Evolutionary conservation across 2,113 vertebrate genomes (phyloP).

Genomic region (Aptenodytes forsteri): DNA sequence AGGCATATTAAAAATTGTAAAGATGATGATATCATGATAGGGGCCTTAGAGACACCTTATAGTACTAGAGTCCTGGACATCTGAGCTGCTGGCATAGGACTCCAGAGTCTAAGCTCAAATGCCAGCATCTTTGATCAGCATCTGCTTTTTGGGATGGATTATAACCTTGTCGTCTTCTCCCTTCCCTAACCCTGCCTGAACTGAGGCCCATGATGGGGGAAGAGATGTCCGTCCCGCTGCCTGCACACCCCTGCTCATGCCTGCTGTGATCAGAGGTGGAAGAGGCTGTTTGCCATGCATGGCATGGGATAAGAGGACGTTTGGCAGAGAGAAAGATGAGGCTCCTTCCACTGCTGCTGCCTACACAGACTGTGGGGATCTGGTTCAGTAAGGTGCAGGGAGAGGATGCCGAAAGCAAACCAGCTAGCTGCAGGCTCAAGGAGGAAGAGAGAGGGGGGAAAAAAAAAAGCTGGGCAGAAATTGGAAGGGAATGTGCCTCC

Average conservation of each 20-base stretch:
- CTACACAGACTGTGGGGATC: accelerated
- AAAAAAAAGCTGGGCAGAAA: not conserved
- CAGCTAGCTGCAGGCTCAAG: not conserved
- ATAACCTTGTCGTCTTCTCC: not conserved
- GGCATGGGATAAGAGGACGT: not conserved
- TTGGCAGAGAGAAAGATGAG: not conserved
- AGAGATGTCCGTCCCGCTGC: not conserved
- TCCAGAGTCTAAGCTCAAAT: not conserved
- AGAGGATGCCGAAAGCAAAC: not conserved
- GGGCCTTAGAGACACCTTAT: not conserved
- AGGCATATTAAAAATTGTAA: not conserved
- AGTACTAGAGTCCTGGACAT: not conserved
- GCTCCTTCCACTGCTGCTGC: not conserved
- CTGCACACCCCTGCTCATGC: not conserved
- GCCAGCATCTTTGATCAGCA: not conserved
- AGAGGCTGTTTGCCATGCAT: not conserved
- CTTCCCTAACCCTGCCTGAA: not conserved
- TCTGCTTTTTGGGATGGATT: not conserved
- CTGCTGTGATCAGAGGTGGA: not conserved
- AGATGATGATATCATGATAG: not conserved
- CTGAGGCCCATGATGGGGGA: not conserved
- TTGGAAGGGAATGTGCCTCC: not conserved
- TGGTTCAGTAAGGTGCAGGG: accelerated
- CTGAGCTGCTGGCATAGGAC: not conserved
- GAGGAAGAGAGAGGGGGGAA: not conserved